Base-by-base conservation (phyloP, 2,888 invertebrate species). In the Lingula anatina region DNA sequence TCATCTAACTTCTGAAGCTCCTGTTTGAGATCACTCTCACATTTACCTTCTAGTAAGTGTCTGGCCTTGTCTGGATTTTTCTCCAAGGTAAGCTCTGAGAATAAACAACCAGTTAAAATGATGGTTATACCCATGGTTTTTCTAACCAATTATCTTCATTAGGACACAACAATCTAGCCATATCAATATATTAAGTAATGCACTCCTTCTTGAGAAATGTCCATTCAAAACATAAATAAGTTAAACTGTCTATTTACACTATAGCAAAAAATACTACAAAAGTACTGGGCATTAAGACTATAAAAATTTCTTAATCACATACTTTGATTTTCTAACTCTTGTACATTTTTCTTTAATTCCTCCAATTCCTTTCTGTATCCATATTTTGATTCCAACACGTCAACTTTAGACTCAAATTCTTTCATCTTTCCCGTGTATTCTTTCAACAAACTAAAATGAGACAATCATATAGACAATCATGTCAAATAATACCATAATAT, bases 361-460 rank as follows among this genome's bases (percentile, higher is more conserved):
- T 26, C 18, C 12, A 51, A 42, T 35, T 47, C 36, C 35, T 46
- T 25, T 2, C 47, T 27, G 5, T 47, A n/a, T 23, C 49, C 47
- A 7, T 35, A 42, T 3, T 27, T 20, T 12, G 25, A 18, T 46
- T 55, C 51, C 40, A 36, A 43, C 25, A 47, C 40, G 5, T 24
- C 20, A 24, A 51, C 51, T 27, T 39, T 31, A 15, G 21, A 23
- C 40, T 36, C 43, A 25, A 51, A 40, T 18, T 25, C 27, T 18
- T 41, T 26, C 47, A 55, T 49, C 42, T 52, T 55, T 3, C n/a
- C 25, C 25, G 7, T 38, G 42, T 52, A 51, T 5, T 38, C 37
- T 21, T 44, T 36, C 36, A 43, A 45, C 23, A 43, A 26, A 20
- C 53, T 53, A 40, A 31, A 35, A 50, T n/a, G n/a, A n/a, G n/a